Conservation (phyloP, 2,888 invertebrate species). For the Ctenicera cuprea region DNA sequence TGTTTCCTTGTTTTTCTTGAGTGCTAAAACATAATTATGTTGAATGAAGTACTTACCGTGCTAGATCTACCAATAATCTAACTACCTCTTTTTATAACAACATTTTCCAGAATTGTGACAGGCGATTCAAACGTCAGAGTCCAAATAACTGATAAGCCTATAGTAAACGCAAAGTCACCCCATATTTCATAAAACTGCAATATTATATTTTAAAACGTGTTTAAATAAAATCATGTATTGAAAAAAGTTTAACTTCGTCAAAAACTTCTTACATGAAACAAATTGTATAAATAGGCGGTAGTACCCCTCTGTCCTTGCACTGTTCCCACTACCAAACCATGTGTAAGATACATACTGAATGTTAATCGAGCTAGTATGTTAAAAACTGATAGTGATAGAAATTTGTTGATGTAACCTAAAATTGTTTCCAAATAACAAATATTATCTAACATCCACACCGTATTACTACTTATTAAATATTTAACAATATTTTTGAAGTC, state of each 20-base stretch:
- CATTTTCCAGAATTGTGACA: conserved; percentile 71
- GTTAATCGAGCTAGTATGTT: conserved; percentile 75
- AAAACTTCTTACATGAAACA: conserved; percentile 60
- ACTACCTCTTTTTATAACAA: conserved; percentile 53
- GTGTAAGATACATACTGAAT: conserved; percentile 75
- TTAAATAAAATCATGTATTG: not conserved
- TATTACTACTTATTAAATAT: no score
- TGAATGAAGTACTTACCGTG: no score
- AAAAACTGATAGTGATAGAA: conserved; percentile 74
- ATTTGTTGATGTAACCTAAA: conserved; percentile 74
- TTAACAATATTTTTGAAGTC: no score
- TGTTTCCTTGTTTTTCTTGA: not conserved
- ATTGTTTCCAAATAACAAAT: no score
- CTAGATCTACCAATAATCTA: not conserved
- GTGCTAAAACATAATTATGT: no score
- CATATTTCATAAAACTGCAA: conserved; percentile 70
- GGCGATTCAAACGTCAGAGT: conserved; percentile 74
- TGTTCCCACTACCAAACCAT: conserved; percentile 68
- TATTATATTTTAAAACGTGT: conserved; percentile 8
- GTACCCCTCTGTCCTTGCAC: conserved; percentile 58
- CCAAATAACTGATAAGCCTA: conserved; percentile 70
- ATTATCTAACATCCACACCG: no score
- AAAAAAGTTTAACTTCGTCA: not conserved
- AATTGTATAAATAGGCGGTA: conserved; percentile 60
- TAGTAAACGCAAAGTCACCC: conserved; percentile 70